A percentile compares a stretch with the other conserved stretches of the same genome.
phyloP scores from a whole-genome alignment of 2,888 invertebrate genomes.

The Dinocampus coccinellae region DNA sequence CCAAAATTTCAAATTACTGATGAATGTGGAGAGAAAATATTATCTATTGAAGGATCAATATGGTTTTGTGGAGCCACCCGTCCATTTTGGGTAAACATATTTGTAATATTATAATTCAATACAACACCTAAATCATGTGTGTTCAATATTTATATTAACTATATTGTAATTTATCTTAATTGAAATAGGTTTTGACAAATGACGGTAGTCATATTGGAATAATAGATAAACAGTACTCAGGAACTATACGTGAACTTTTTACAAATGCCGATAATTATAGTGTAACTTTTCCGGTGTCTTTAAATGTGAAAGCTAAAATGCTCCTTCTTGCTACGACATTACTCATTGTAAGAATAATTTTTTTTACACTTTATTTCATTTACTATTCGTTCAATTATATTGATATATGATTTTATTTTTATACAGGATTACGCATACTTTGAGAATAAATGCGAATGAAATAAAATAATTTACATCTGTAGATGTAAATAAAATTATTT shows the following conservation, averaged over 20 bases:
- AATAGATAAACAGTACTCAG: conserved; percentile 93
- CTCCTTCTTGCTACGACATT: conserved; percentile 84
- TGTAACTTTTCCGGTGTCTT: conserved; percentile 90
- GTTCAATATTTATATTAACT: conserved; percentile 5
- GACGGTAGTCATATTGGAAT: conserved; percentile 84
- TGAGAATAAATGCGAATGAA: too few species aligned
- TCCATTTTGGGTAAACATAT: conserved; percentile 79
- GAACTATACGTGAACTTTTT: conserved; percentile 83
- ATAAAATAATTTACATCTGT: too few species aligned
- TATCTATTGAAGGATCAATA: conserved; percentile 85
- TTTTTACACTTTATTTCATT: not conserved
- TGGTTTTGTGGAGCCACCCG: conserved; percentile 76
- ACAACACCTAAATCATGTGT: not conserved
- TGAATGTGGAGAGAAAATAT: conserved; percentile 79
- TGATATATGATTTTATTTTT: conserved; percentile 26
- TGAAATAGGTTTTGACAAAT: conserved; percentile 82
- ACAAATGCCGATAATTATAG: conserved; percentile 92
- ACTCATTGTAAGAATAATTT: conserved; percentile 78
- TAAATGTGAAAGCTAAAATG: conserved; percentile 88
- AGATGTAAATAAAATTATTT: too few species aligned
- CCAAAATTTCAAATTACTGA: conserved; percentile 83
- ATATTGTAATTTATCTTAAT: conserved; percentile 36
- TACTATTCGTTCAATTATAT: conserved; percentile 41
- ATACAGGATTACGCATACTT: not conserved
- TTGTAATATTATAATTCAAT: conserved; percentile 12